Conservation (phyloP, 2,888 invertebrate genomes). For the Amblyteles armatorius region DNA sequence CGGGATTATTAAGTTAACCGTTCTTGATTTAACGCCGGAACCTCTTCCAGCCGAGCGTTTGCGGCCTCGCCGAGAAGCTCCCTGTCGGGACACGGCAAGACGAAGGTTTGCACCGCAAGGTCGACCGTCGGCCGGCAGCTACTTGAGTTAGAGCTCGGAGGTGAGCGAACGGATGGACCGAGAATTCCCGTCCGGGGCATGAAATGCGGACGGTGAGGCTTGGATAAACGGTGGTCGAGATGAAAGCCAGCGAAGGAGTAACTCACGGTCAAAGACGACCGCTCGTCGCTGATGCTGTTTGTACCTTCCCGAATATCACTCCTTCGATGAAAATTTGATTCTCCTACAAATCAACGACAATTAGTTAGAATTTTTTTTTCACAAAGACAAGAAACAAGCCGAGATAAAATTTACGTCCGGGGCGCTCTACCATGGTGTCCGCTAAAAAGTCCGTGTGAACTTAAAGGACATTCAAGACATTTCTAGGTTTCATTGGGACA, state of each 20-base stretch:
- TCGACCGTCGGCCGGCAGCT: conserved; percentile 64
- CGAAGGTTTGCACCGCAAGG: conserved; percentile 79
- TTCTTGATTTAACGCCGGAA: conserved; percentile 70
- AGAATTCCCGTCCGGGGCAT: conserved; percentile 11
- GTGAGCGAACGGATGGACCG: background rate
- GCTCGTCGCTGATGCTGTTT: conserved; percentile 3
- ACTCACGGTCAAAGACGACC: conserved; percentile 6
- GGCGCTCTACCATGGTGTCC: too few relatives aligned
- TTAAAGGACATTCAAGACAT: too few relatives aligned
- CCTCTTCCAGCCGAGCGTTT: conserved; percentile 55
- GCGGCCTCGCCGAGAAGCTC: conserved; percentile 70
- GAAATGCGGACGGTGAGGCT: conserved; percentile 22
- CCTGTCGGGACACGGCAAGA: conserved; percentile 77
- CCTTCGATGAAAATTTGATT: background rate
- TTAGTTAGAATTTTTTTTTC: background rate
- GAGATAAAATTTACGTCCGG: background rate
- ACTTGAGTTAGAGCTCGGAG: conserved; percentile 51
- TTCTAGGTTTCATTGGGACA: too few relatives aligned
- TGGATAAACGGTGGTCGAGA: conserved; percentile 1
- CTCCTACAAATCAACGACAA: background rate
- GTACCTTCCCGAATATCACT: background rate
- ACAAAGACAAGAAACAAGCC: background rate
- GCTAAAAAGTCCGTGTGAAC: too few relatives aligned
- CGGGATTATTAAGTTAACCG: conserved; percentile 71
- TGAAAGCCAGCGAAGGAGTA: background rate